Base-by-base conservation (phyloP, 2,888 invertebrate species). In the Eumacrocentrus americanus region DNA sequence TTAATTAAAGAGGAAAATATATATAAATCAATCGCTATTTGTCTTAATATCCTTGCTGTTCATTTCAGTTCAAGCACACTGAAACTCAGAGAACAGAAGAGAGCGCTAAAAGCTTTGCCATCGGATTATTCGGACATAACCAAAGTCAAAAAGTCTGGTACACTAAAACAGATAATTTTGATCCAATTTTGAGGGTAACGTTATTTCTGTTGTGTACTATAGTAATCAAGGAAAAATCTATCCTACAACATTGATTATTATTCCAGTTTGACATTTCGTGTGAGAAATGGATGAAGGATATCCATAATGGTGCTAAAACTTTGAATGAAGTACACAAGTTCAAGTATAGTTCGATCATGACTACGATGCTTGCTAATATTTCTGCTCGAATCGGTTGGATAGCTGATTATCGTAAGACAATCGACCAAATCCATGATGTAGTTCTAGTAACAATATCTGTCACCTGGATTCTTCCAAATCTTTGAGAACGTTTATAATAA, bases 51-150 rank as follows among this genome's bases (percentile, higher is more conserved):
- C n/a, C n/a, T n/a, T n/a, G n/a, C n/a, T 42, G 7, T 6, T 55
- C 60, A 51, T 83, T 84, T 64, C 82, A 91, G 88, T 90, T 94
- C 73, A 88, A 88, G 70, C 89, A 87, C 67, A 94, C 94, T 14
- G 86, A 88, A 1, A 91, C 91, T 1, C 89, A 92, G 74, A 84
- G 94, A 67, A 87, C 93, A 0, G 84, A 87, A 56, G 86, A 86
- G 71, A 94, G 93, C 79, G 92, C 92, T 0, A 84, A 84, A 70
- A 84, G 87, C 75, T 94, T 93, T 82, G 85, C 88, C 0, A 83
- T 86, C 52, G 93, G 93, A 0, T 79, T 94, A 40, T 93, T 93
- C 81, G 90, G 90, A 11, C 83, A 85, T 63, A 82, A 85, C 69
- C 83, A 84, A 14, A 85, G 86, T 14, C 82, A 84, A 54, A 80